Base-by-base conservation (phyloP, 2,888 invertebrate species). In the Lasioglossum morio region DNA sequence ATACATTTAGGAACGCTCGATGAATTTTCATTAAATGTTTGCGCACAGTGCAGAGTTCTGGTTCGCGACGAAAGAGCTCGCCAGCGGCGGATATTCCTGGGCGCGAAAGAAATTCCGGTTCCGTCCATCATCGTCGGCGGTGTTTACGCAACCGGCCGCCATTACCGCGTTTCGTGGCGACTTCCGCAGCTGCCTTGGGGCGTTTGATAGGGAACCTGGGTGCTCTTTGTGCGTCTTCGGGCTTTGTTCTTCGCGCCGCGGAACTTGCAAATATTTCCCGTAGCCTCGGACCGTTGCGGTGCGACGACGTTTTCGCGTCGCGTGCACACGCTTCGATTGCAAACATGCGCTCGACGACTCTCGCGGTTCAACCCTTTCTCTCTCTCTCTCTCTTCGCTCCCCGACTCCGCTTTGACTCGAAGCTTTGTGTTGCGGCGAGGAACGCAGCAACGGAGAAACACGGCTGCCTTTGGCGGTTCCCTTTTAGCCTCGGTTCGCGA, bases 401-500 rank as follows among this genome's bases (percentile, higher is more conserved):
- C 43, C 5, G 19, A 27, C 14, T 23, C 16, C 27, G 43, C 46
- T 72, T 72, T 72, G 72, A 27, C 72, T 16, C 1, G 27, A 30
- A 43, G 40, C 72, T 46, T 72, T 72, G 72, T 46, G 27, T n/a
- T 37, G 7, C 43, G 66, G 43, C 27, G 76, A 75, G 19, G 23
- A 74, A 40, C 70, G 63, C 63, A 7, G 34, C 75, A 89, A 77
- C 72, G 48, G 70, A 74, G 66, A 80, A 85, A 86, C 79, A 74
- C 60, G 48, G 27, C n/a, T 16, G 75, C 78, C 78, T 85, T 78
- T 81, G 72, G 34, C 48, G 66, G 82, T 82, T 53, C 72, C 48
- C 63, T 88, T 87, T 34, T 72, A 53, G 34, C 10, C n/a, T 23
- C 30, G 27, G 34, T 7, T 30, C 34, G 77, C 46, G n/a, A 43